Percentiles rank a stretch among this genome's conserved stretches.
phyloP scores from a whole-genome alignment of 2,113 vertebrate species.

The Lipophrys pholis region DNA sequence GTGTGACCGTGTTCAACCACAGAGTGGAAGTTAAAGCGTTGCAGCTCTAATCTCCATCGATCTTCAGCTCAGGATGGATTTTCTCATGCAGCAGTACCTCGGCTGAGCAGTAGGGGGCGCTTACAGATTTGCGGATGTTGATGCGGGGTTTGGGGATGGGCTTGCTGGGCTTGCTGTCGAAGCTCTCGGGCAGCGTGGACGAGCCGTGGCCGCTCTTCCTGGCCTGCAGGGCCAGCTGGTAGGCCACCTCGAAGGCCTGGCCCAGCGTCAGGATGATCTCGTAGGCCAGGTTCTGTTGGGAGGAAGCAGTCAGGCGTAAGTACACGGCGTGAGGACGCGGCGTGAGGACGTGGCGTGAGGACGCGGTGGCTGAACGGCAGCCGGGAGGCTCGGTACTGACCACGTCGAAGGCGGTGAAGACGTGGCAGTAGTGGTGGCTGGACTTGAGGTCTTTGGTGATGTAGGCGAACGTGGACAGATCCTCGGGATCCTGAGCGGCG shows the following conservation, averaged over 20 bases:
- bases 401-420: conserved; percentile 99
- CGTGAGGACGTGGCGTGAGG: background rate
- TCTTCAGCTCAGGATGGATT: conserved; percentile 41
- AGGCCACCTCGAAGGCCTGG: conserved; percentile 98
- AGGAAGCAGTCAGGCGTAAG: conserved; percentile 5
- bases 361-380: background rate
- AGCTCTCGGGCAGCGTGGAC: conserved; percentile 97
- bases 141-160: conserved; percentile 97
- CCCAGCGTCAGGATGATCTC: conserved; percentile 99
- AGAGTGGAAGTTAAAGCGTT: background rate
- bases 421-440: conserved; percentile 99
- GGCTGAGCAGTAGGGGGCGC: conserved; percentile 56
- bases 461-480: conserved; percentile 98
- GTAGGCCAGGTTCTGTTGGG: conserved; percentile 94
- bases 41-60: too few species aligned
- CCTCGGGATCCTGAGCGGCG: conserved; percentile 98
- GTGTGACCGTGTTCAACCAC: too few species aligned
- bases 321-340: background rate
- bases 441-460: conserved; percentile 99
- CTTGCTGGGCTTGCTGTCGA: conserved; percentile 97
- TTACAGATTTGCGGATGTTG: conserved; percentile 99
- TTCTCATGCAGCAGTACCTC: background rate
- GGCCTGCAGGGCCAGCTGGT: conserved; percentile 97
- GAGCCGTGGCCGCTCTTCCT: conserved; percentile 95
- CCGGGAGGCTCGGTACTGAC: conserved; percentile 81